Evolutionary conservation across 2,888 invertebrate genomes (phyloP), one percentile per base, ranked within the genome.

Genomic region (Cheilosia soror): DNA sequence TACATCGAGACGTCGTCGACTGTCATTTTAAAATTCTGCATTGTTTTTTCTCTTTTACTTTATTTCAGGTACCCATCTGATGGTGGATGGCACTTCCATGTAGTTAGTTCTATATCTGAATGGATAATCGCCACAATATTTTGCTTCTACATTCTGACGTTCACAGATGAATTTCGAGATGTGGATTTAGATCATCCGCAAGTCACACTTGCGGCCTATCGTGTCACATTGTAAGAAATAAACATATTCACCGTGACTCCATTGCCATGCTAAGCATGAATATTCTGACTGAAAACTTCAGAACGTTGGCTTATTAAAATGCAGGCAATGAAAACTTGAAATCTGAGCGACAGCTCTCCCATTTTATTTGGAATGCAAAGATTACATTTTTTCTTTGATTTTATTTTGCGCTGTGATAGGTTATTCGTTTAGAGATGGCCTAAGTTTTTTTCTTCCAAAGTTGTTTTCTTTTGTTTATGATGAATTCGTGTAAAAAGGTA

Each of bases 31-130:
- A 42, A 44, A n/a, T 5, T 44, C 0, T n/a, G 13, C 5, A 29
- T 6, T 11, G 2, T 5, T 0, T 27, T 27, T 29, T 27, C n/a
- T 2, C n/a, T 5, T 62, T 29, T 27, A 2, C 31, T 4, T 0
- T 25, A 20, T 57, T 65, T 60, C 72, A 92, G 92, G 92, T 92
- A 92, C 88, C 93, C 94, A 5, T 92, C 92, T 20, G 94, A 95
- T 89, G 95, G 95, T 2, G 96, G 95, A 4, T 96, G 94, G 94
- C 93, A 93, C 49, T 93, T 93, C 79, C 95, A 95, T 90, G 93
- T 95, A 3, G 92, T 94, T 4, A 95, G 95, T 87, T 94, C 94
- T 0, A 92, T 93, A 40, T 94, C 94, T 0, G 96, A 96, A 90
- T 96, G 96, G 96, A 91, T 94, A 2, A 93, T 95, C 87, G 94